phyloP scores from a whole-genome alignment of 2,888 invertebrate genomes.

The Meiosimyza platycephala region DNA sequence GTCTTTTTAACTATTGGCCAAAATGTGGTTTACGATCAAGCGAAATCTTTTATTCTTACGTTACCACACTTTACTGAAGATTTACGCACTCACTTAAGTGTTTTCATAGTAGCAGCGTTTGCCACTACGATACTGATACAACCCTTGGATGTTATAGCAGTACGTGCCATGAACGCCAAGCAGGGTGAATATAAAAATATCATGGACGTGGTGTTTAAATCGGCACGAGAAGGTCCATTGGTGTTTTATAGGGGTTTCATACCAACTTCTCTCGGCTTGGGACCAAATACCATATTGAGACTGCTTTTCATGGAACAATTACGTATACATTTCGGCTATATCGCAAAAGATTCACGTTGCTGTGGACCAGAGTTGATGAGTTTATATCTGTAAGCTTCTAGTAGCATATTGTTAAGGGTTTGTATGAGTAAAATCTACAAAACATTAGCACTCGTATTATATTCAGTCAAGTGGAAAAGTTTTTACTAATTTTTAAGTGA shows the following conservation, averaged over 20 bases:
- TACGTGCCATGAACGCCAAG: constrained; percentile 95
- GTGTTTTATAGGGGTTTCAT: constrained; percentile 96
- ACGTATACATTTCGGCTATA: constrained; percentile 77
- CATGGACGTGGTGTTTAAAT: constrained; percentile 79
- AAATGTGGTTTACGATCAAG: too few relatives aligned
- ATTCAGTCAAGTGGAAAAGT: too few relatives aligned
- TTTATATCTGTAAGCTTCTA: too few relatives aligned
- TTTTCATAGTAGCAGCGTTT: constrained; percentile 83
- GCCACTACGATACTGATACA: constrained; percentile 77
- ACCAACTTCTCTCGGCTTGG: constrained; percentile 93
- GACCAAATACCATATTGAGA: constrained; percentile 95
- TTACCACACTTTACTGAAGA: constrained; percentile 76
- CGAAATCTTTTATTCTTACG: too few relatives aligned
- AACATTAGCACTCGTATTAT: too few relatives aligned
- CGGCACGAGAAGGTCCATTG: constrained; percentile 86
- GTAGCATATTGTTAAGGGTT: too few relatives aligned
- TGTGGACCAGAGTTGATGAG: too few relatives aligned
- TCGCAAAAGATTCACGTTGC: constrained; percentile 18
- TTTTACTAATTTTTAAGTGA: too few relatives aligned
- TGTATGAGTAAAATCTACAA: too few relatives aligned
- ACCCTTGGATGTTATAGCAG: constrained; percentile 97
- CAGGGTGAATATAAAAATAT: constrained; percentile 87
- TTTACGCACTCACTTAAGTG: constrained; percentile 84
- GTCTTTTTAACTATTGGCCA: too few relatives aligned
- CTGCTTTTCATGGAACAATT: constrained; percentile 96